phyloP scores from a whole-genome alignment of 2,113 vertebrate genomes.

The Illadopsis cleaveri region DNA sequence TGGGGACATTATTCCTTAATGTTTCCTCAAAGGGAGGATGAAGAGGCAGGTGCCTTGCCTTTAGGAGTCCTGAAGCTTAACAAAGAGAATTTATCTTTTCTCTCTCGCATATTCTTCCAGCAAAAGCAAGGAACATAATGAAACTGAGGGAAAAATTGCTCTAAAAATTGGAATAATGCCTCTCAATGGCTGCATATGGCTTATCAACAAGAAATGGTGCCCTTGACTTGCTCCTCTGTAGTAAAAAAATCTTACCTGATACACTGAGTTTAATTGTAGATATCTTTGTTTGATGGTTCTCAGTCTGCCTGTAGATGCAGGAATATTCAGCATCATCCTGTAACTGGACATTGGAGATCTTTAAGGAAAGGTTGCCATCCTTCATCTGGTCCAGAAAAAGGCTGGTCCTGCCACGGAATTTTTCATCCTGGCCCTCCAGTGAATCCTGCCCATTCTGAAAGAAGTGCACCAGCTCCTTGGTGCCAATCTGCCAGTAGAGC shows the following conservation, averaged over 20 bases:
- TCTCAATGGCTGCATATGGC: not conserved
- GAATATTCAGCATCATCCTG: not conserved
- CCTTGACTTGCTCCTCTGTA: not conserved
- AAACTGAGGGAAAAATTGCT: not conserved
- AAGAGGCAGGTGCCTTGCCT: not conserved
- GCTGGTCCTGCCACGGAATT: not conserved
- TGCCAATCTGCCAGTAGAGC: slow-evolving; percentile 52
- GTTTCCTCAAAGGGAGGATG: not conserved
- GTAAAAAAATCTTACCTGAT: not conserved
- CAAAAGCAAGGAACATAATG: not conserved
- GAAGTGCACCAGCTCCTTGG: not conserved
- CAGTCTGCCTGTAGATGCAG: slow-evolving; percentile 21
- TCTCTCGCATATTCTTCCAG: not conserved
- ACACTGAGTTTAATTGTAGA: slow-evolving; percentile 3
- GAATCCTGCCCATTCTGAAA: not conserved
- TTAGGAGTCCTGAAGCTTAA: not conserved
- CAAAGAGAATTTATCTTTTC: not conserved
- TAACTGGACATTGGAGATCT: not conserved
- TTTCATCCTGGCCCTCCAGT: rapidly evolving
- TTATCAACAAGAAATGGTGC: not conserved
- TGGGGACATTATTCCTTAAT: not conserved
- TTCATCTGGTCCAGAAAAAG: slow-evolving; percentile 46
- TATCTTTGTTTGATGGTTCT: not conserved
- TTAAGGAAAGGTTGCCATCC: slow-evolving; percentile 46
- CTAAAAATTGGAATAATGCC: not conserved